A percentile compares a stretch with the other conserved stretches of the same genome.
phyloP scores from a whole-genome alignment of 2,113 vertebrate genomes.

The Thomomys bottae region DNA sequence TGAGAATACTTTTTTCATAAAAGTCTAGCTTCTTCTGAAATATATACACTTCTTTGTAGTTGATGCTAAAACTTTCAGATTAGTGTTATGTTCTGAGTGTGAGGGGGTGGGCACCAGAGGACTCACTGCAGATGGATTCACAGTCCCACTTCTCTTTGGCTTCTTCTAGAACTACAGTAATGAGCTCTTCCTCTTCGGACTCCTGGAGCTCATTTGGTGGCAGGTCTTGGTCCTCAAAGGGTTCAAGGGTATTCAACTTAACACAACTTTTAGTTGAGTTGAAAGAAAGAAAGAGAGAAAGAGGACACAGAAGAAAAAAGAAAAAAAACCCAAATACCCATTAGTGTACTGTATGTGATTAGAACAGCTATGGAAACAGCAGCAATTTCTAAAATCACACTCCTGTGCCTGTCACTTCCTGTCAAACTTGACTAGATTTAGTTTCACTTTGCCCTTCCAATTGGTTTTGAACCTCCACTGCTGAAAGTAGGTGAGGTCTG shows the following conservation, averaged over 20 bases:
- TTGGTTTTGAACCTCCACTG: neutral
- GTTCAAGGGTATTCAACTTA: slow-evolving; percentile 89
- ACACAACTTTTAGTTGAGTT: slow-evolving; percentile 83
- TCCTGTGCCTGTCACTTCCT: neutral
- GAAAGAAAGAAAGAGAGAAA: slow-evolving; percentile 27
- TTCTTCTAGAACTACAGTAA: slow-evolving; percentile 88
- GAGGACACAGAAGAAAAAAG: neutral
- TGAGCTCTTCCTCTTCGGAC: slow-evolving; percentile 87
- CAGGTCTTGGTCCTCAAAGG: slow-evolving; percentile 83
- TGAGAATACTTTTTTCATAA: neutral
- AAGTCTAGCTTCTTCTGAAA: neutral
- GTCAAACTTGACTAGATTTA: neutral
- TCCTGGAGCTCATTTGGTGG: slow-evolving; percentile 86
- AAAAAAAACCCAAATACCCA: neutral
- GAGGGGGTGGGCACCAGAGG: neutral
- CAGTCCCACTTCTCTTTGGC: slow-evolving; percentile 96
- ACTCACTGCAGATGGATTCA: slow-evolving; percentile 97
- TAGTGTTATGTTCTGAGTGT: neutral
- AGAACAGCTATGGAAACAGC: slow-evolving; percentile 1
- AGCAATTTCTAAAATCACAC: neutral
- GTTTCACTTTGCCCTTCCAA: neutral
- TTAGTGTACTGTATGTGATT: neutral
- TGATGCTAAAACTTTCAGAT: slow-evolving; percentile 35
- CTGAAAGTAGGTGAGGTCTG: slow-evolving; percentile 2
- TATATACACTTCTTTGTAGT: neutral